Base-by-base conservation (phyloP, 2,888 invertebrate genomes). In the Conus canariensis region DNA sequence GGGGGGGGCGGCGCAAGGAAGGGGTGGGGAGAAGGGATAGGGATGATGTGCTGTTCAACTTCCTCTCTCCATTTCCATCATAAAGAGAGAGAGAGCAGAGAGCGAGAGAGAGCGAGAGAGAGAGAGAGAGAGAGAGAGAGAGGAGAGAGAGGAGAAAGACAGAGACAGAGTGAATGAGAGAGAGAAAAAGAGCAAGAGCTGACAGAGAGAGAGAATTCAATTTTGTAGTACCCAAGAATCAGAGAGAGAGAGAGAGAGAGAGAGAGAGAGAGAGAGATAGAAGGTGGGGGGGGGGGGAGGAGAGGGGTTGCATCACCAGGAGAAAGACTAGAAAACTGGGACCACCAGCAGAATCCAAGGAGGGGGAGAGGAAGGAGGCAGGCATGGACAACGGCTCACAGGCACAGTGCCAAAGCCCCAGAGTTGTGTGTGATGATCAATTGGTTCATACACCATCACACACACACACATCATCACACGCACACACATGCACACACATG, bases 171-270 rank as follows among this genome's bases (percentile, higher is more conserved):
- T 16, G 70, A 19, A n/a, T 1, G 70, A 70, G 70, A 70, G 70
- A 70, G 70, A 19, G 70, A 60, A 19, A 70, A 19, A 70, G 70
- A 70, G 70, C 10, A 7, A 70, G 70, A 70, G 70, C 10, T 12
- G 22, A 22, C 30, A 70, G 70, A 64, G 64, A 64, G 64, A 64
- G 64, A 64, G 5, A 64, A 5, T 45, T 45, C 45, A 45, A 45
- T 45, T 45, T 4, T 45, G 45, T 45, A 45, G 45, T 45, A 45
- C 19, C 12, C 67, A 6, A 74, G 8, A 74, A 10, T 8, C 8
- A 74, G 74, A 74, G 74, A 74, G 74, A 74, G 80, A 80, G 80
- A 80, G 80, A 80, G 80, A 80, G 80, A 80, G 30, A 80, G 80
- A 30, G 30, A 16, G 80, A 45, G 80, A 80, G 80, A 30, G 30